phyloP scores from a whole-genome alignment of 2,888 invertebrate genomes.

The Hypsopygia costalis region DNA sequence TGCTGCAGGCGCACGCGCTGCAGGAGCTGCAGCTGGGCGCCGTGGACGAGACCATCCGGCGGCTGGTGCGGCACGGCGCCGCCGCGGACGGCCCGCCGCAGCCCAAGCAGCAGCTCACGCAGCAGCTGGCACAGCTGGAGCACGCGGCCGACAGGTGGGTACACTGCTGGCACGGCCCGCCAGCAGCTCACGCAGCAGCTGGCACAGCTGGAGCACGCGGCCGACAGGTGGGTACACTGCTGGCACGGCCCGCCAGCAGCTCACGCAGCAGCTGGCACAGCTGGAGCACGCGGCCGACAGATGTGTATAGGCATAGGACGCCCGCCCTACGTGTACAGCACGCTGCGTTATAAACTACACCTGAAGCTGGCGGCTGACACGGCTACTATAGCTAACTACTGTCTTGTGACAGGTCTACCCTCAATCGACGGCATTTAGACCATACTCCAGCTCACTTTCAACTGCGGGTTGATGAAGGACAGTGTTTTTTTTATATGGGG shows the following conservation, averaged over 20 bases:
- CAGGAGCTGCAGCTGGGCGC: constrained; percentile 95
- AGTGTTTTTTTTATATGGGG: too few species aligned
- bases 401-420: too few species aligned
- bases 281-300: constrained; percentile 89
- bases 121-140: constrained; percentile 89
- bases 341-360: too few species aligned
- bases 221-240: constrained; percentile 80
- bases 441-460: too few species aligned
- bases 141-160: constrained; percentile 86
- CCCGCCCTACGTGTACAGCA: too few species aligned
- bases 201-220: constrained; percentile 88
- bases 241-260: constrained; percentile 71
- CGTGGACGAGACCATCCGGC: constrained; percentile 90
- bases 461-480: too few species aligned
- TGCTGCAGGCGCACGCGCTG: constrained; percentile 95
- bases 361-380: too few species aligned
- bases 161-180: too few species aligned
- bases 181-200: constrained; percentile 88
- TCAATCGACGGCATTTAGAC: too few species aligned
- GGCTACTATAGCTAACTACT: too few species aligned
- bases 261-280: constrained; percentile 88
- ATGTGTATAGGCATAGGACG: constrained; percentile 48
- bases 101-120: constrained; percentile 86
- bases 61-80: constrained; percentile 82
- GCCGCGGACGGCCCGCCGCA: constrained; percentile 79